Evolutionary conservation across 2,113 vertebrate species (phyloP).

Genomic region (Perccottus glenii): DNA sequence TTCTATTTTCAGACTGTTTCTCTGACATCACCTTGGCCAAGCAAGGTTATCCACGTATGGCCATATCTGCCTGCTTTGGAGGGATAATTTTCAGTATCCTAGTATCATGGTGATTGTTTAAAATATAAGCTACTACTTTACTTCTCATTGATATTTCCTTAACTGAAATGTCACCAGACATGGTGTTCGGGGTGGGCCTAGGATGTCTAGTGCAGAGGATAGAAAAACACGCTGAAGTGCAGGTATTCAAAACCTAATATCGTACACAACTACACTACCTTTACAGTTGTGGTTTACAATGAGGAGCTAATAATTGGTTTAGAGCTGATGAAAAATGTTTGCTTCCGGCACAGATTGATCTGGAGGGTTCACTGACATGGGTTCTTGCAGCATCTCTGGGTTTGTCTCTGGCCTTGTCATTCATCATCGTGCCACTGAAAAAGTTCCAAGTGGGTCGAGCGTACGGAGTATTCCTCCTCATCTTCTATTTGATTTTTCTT

Average conservation of each 20-base stretch:
- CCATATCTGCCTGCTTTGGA: conserved; percentile 95
- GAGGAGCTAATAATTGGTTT: neutral
- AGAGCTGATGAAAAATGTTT: neutral
- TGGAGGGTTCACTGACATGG: conserved; percentile 88
- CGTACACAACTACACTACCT: neutral
- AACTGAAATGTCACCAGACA: conserved; percentile 82
- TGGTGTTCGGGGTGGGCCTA: conserved; percentile 91
- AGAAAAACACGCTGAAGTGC: conserved; percentile 71
- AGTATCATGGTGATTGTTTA: conserved; percentile 21
- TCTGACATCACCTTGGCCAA: conserved; percentile 93
- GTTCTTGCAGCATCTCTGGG: conserved; percentile 88
- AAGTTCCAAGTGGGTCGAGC: conserved; percentile 83
- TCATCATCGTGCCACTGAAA: conserved; percentile 85
- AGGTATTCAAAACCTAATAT: conserved; percentile 73
- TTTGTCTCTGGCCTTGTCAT: conserved; percentile 89
- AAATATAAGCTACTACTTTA: neutral
- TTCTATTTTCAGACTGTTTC: conserved; percentile 84
- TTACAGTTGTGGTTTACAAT: neutral
- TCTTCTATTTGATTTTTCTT: conserved; percentile 87
- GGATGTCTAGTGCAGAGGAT: conserved; percentile 88
- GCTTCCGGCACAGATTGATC: conserved; percentile 82
- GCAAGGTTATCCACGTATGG: conserved; percentile 96
- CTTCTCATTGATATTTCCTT: conserved; percentile 36
- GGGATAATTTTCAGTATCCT: conserved; percentile 99
- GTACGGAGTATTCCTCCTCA: conserved; percentile 85